Conservation (phyloP, 1,140 invertebrate genomes). For the Aphelinus certus region DNA sequence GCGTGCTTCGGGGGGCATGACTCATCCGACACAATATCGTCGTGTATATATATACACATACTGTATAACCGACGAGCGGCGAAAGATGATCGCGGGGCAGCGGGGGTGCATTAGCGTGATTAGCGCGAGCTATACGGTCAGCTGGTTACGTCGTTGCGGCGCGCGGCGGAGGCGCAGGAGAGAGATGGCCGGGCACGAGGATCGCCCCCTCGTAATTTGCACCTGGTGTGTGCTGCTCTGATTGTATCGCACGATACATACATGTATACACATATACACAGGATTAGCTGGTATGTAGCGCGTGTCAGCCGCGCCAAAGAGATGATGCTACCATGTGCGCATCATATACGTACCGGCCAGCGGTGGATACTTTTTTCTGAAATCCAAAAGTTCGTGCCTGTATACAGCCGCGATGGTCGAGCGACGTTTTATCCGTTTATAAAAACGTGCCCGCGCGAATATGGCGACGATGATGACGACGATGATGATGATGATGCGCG, state of each 20-base stretch:
- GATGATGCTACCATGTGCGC: slow-evolving; percentile 41
- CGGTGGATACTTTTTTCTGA: neutral
- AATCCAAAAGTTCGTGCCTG: slow-evolving; percentile 37
- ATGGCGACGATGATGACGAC: too few species aligned
- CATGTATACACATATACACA: too few species aligned
- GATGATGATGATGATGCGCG: too few species aligned
- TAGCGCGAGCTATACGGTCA: slow-evolving; percentile 50
- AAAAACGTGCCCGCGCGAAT: too few species aligned
- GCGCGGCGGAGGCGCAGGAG: slow-evolving; percentile 26
- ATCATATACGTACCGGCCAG: neutral
- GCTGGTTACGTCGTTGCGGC: slow-evolving; percentile 38
- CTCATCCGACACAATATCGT: slow-evolving; percentile 1
- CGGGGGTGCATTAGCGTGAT: slow-evolving; percentile 61
- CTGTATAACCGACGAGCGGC: neutral
- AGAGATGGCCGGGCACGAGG: neutral
- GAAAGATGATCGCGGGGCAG: slow-evolving; percentile 35
- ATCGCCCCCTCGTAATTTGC: slow-evolving; percentile 58
- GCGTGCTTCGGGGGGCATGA: slow-evolving; percentile 17
- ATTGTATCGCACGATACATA: slow-evolving; percentile 55
- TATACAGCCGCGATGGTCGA: too few species aligned
- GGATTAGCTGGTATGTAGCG: slow-evolving; percentile 10
- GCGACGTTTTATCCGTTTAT: too few species aligned
- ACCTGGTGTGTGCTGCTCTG: slow-evolving; percentile 60
- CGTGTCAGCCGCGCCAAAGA: neutral
- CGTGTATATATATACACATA: too few species aligned